Evolutionary conservation across 2,888 invertebrate genomes (phyloP), one percentile per base, ranked within the genome.

Genomic region (Drosophila recens): DNA sequence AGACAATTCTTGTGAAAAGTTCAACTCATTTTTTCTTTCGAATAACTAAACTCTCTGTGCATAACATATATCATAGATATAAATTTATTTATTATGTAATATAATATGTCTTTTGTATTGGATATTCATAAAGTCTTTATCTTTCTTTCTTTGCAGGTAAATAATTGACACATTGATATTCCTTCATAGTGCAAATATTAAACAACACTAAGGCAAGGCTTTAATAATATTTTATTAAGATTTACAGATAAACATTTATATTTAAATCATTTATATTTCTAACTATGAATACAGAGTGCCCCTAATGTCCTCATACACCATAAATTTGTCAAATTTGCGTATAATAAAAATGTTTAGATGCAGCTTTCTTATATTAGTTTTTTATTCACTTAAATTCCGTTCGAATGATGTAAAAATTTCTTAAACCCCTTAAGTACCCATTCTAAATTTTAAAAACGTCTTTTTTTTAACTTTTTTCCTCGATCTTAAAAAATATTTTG

Each of bases 111-210:
- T 38, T 52, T n/a, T 38, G 27, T 30, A 8, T 15, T 17, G 11
- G n/a, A 10, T n/a, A 45, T 17, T 45, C 11, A 57, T 23, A 36
- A 23, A 15, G 9, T 17, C 15, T 27, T 46, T 40, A 13, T 56
- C 23, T 49, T 42, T 43, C 38, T 48, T 23, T 46, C 38, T n/a
- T 72, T 67, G 8, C 69, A 70, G 82, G 79, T 80, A 67, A 72
- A 65, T 68, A 40, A 58, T 51, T 70, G 72, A 64, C 61, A 9
- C 23, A 13, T 20, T 34, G n/a, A 20, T 34, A 23, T 59, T 45
- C 27, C 58, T 74, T 66, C 36, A 48, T 6, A 15, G 52, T 33
- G 23, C 65, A 42, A 46, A 5, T 38, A 15, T 27, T 10, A n/a
- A 52, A 10, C 13, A 11, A 20, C 1, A 13, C n/a, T 10, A 38